phyloP scores from a whole-genome alignment of 2,888 invertebrate species.

The Formica aserva region DNA sequence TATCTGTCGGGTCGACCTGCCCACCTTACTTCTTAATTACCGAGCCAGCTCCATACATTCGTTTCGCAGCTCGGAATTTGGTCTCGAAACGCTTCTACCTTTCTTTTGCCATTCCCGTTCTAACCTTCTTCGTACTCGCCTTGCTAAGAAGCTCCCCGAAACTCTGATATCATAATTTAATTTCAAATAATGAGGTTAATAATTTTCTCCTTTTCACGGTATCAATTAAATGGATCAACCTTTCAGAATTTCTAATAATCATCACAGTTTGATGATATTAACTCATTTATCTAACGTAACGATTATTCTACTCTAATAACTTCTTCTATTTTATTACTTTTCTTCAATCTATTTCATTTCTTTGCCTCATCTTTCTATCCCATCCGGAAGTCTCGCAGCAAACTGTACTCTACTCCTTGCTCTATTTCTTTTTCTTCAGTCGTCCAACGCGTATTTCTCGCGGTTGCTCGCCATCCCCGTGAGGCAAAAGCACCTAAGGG shows the following conservation, averaged over 20 bases:
- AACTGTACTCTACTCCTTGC: neutral
- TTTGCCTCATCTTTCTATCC: neutral
- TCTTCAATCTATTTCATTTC: neutral
- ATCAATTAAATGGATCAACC: neutral
- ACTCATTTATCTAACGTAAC: slow-evolving; percentile 2
- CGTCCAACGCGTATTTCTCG: slow-evolving; percentile 19
- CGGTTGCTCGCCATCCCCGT: slow-evolving; percentile 6
- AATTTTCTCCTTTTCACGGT: neutral
- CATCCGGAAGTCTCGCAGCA: neutral
- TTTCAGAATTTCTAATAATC: neutral
- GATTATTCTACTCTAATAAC: neutral
- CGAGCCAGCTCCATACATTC: slow-evolving; percentile 53
- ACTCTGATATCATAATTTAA: slow-evolving; percentile 29
- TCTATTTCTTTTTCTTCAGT: neutral
- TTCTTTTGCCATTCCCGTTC: slow-evolving; percentile 3
- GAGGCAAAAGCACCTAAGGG: slow-evolving; percentile 6
- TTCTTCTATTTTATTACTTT: neutral
- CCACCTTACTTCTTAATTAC: slow-evolving; percentile 73
- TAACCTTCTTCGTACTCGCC: neutral
- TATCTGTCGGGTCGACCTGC: slow-evolving; percentile 62
- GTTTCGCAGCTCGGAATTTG: slow-evolving; percentile 35
- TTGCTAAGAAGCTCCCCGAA: slow-evolving; percentile 11
- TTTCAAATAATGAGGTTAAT: slow-evolving; percentile 20
- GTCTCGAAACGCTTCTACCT: slow-evolving; percentile 18
- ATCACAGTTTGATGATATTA: neutral